Percentiles rank a stretch among this genome's conserved stretches.
Evolutionary conservation across 2,113 vertebrate genomes (phyloP).

Genomic region (Rhinogobius similis): DNA sequence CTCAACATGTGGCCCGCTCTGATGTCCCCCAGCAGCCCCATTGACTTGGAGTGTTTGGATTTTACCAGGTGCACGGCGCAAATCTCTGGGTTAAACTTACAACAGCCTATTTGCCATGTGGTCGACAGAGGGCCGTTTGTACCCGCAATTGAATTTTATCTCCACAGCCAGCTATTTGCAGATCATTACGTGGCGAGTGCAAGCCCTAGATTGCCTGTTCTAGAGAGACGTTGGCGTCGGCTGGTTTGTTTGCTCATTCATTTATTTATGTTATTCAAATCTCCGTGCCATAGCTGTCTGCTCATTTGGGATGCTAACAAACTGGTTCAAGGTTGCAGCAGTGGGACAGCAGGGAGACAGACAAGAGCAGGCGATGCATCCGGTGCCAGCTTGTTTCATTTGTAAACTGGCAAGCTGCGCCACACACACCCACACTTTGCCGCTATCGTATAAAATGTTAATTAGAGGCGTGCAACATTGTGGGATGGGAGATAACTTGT

Average conservation of each 20-base stretch:
- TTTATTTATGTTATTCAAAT: slow-evolving; percentile 77
- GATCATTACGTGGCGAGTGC: slow-evolving; percentile 67
- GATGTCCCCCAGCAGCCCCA: slow-evolving; percentile 46
- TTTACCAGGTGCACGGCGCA: slow-evolving; percentile 48
- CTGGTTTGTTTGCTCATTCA: slow-evolving; percentile 71
- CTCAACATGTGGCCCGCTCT: slow-evolving; percentile 46
- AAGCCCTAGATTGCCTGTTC: slow-evolving; percentile 62
- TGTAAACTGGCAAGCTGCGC: slow-evolving; percentile 53
- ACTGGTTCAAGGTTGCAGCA: slow-evolving; percentile 70
- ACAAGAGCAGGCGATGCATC: slow-evolving; percentile 22
- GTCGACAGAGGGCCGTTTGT: slow-evolving; percentile 51
- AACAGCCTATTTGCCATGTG: slow-evolving; percentile 61
- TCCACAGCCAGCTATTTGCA: slow-evolving; percentile 74
- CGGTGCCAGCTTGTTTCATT: slow-evolving; percentile 61
- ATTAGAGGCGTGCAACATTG: slow-evolving; percentile 61
- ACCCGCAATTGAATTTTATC: slow-evolving; percentile 71
- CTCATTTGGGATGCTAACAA: slow-evolving; percentile 71
- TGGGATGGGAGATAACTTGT: slow-evolving; percentile 41
- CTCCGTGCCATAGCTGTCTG: slow-evolving; percentile 42
- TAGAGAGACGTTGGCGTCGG: slow-evolving; percentile 45
- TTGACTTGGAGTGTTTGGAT: slow-evolving; percentile 54
- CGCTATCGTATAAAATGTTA: slow-evolving; percentile 63
- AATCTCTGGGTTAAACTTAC: slow-evolving; percentile 48
- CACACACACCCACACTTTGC: slow-evolving; percentile 37
- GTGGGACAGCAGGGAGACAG: slow-evolving; percentile 20